Percentiles rank a stretch among this genome's conserved stretches.
phyloP scores from a whole-genome alignment of 2,888 invertebrate genomes.

The Dioctria rufipes region DNA sequence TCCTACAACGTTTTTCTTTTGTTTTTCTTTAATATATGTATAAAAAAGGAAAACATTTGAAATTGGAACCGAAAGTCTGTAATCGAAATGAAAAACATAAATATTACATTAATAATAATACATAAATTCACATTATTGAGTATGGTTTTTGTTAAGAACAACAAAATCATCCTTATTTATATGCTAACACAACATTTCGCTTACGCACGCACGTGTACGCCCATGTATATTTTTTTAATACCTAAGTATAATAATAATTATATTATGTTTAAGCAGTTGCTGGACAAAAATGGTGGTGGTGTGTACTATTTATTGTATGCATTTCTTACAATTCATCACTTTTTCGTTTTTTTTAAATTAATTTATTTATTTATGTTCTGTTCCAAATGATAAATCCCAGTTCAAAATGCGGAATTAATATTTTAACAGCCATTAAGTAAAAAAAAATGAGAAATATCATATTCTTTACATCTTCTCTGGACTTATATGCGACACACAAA shows the following conservation, averaged over 20 bases:
- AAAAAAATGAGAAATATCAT: constrained; percentile 1
- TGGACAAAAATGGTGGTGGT: constrained; percentile 27
- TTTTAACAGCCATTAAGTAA: constrained; percentile 26
- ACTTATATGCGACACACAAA: constrained; percentile 19
- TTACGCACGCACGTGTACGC: neutral
- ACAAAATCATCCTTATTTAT: neutral
- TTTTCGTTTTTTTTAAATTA: neutral
- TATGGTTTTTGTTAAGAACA: neutral
- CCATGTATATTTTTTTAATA: neutral
- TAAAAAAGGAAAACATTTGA: constrained; percentile 21
- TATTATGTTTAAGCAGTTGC: constrained; percentile 14
- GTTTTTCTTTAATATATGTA: neutral
- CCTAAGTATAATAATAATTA: neutral
- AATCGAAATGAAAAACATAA: constrained; percentile 24
- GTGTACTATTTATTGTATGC: constrained; percentile 2
- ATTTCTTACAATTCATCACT: constrained; percentile 35
- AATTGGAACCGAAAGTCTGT: neutral
- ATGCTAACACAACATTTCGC: too few relatives aligned
- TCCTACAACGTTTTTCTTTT: constrained; percentile 16
- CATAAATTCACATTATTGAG: constrained; percentile 8
- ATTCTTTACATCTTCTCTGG: constrained; percentile 12
- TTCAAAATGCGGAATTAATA: constrained; percentile 18
- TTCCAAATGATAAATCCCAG: constrained; percentile 5
- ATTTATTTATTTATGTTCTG: neutral
- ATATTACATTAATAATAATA: constrained; percentile 18